A percentile compares a stretch with the other conserved stretches of the same genome.
phyloP scores from a whole-genome alignment of 2,113 vertebrate genomes.

The Chrysemys picta region DNA sequence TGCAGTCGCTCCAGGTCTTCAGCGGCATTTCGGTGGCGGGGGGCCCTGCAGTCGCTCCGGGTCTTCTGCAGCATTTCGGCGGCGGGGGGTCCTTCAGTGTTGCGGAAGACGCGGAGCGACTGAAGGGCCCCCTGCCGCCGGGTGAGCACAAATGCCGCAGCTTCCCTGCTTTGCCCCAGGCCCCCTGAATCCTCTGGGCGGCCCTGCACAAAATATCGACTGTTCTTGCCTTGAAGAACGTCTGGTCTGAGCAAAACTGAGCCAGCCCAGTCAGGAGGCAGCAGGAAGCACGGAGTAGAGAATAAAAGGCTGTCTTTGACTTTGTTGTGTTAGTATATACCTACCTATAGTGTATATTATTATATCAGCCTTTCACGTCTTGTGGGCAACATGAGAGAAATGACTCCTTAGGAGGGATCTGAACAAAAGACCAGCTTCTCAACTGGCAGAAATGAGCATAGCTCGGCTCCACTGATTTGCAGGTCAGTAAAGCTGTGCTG shows the following conservation, averaged over 20 bases:
- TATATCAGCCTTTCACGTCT: not conserved
- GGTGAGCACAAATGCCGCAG: no score
- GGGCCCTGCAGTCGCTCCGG: no score
- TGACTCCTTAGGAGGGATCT: not conserved
- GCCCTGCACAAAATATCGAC: not conserved
- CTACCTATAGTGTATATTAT: not conserved
- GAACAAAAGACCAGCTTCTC: not conserved
- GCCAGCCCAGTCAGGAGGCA: not conserved
- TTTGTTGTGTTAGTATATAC: not conserved
- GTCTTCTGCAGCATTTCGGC: no score
- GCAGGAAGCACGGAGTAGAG: not conserved
- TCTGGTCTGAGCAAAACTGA: not conserved
- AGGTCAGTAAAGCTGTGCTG: not conserved
- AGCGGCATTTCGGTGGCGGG: no score
- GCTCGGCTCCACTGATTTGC: not conserved
- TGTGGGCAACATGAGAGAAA: not conserved
- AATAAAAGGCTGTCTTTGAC: not conserved
- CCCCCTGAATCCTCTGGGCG: no score
- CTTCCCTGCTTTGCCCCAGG: no score
- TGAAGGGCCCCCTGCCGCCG: no score
- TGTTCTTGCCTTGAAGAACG: not conserved
- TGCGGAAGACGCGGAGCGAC: no score
- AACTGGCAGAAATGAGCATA: not conserved
- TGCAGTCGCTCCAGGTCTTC: no score
- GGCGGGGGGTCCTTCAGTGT: no score